Evolutionary conservation across 2,888 invertebrate genomes (phyloP), one percentile per base, ranked within the genome.

Genomic region (Nycteola revayana): DNA sequence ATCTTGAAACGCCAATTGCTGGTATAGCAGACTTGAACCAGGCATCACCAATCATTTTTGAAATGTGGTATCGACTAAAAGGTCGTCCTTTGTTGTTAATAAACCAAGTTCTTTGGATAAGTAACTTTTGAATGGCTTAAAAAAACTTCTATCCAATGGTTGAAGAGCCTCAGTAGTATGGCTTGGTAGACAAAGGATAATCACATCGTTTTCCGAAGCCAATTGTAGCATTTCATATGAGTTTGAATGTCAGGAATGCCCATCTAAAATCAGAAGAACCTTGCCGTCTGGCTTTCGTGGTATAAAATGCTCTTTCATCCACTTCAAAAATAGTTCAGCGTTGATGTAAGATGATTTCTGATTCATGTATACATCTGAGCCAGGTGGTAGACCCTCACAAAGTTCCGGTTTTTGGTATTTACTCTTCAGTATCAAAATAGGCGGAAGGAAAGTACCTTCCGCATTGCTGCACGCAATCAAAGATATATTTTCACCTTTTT

Each of bases 401-500:
- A 33, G 33, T 24, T 38, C 11, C 9, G 38, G 26, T 30, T 33
- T 33, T 11, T 38, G n/a, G 18, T 38, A 23, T 10, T n/a, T 27
- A 10, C 38, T 33, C 18, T 34, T 39, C 7, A 23, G 11, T 7
- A 39, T 42, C 11, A 34, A 20, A 29, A 37, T 36, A 7, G 42
- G 44, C 9, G 36, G 40, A 14, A 38, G 9, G 22, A 48, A 45
- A 23, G 20, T 38, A 10, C 65, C 68, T 35, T 56, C 51, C 7
- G 65, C 72, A 43, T 66, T 75, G 36, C 64, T 68, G 37, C 66
- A 70, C 4, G 60, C 62, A 24, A 69, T 49, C 3, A 75, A 28
- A 9, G 62, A 53, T 10, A 49, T 24, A 1, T 60, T 68, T 53
- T 71, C 62, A 3, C 62, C 33, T 21, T 45, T 45, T 38, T 49